Conservation (phyloP, 2,888 invertebrate species). For the Buathra laborator region DNA sequence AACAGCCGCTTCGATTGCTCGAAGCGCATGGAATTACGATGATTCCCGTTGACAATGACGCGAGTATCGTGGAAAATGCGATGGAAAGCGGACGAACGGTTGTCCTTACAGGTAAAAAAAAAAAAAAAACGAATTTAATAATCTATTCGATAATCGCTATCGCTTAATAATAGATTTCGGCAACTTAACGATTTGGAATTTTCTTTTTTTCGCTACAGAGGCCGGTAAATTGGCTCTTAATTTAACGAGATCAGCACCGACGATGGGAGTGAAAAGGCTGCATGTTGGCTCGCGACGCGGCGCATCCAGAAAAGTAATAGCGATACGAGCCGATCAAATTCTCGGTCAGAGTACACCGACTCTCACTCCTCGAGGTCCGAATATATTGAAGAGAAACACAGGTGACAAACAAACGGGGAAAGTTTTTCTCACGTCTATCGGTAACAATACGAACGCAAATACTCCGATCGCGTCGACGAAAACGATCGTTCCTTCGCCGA, state of each 20-base stretch:
- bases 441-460: constrained; percentile 75
- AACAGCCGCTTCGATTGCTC: constrained; percentile 89
- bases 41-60: constrained; percentile 91
- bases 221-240: constrained; percentile 92
- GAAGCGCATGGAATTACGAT: constrained; percentile 95
- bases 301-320: constrained; percentile 86
- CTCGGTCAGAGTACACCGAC: constrained; percentile 81
- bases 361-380: constrained; percentile 80
- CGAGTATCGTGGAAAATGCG: constrained; percentile 91
- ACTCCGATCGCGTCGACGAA: constrained; percentile 78
- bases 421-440: constrained; percentile 78
- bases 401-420: constrained; percentile 80
- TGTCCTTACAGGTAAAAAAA: constrained; percentile 89
- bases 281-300: constrained; percentile 81
- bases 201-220: constrained; percentile 85
- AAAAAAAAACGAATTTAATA: background rate
- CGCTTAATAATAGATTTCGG: background rate
- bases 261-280: constrained; percentile 81
- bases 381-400: constrained; percentile 81
- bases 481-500: constrained; percentile 74
- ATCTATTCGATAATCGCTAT: background rate
- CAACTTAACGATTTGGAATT: background rate
- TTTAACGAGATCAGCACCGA: constrained; percentile 84
- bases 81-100: constrained; percentile 95
- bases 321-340: constrained; percentile 86